phyloP scores from a whole-genome alignment of 1,140 invertebrate genomes.

The Wiebesia pumilae region DNA sequence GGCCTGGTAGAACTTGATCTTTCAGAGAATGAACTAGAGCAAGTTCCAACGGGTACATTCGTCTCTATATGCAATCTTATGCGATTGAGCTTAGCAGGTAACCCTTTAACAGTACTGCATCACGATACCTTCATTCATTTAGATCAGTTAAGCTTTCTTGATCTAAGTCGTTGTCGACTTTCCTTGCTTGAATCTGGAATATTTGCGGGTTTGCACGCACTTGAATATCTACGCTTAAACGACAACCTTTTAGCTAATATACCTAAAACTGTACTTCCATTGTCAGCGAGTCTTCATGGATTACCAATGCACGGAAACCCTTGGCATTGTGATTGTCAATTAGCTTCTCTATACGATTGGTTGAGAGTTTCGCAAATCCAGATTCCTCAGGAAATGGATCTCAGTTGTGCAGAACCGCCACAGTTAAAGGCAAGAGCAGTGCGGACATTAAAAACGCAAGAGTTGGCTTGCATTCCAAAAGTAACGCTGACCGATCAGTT shows the following conservation, averaged over 20 bases:
- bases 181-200: slow-evolving; percentile 85
- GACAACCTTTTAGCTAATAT: slow-evolving; percentile 86
- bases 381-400: slow-evolving; percentile 78
- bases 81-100: slow-evolving; percentile 86
- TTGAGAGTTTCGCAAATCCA: slow-evolving; percentile 79
- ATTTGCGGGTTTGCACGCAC: slow-evolving; percentile 85
- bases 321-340: slow-evolving; percentile 91
- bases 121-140: slow-evolving; percentile 86
- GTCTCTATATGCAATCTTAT: slow-evolving; percentile 85
- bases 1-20: slow-evolving; percentile 93
- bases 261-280: slow-evolving; percentile 66
- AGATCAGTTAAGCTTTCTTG: slow-evolving; percentile 84
- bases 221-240: slow-evolving; percentile 90
- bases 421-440: slow-evolving; percentile 78
- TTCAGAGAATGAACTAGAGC: slow-evolving; percentile 85
- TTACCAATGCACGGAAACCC: slow-evolving; percentile 90
- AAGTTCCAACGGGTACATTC: slow-evolving; percentile 86
- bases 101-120: slow-evolving; percentile 84
- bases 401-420: slow-evolving; percentile 83
- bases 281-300: slow-evolving; percentile 83
- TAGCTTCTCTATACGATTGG: slow-evolving; percentile 86
- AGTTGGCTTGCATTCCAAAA: slow-evolving; percentile 89
- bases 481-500: slow-evolving; percentile 74
- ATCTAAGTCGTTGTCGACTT: slow-evolving; percentile 87
- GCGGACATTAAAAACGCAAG: slow-evolving; percentile 80